phyloP scores from a whole-genome alignment of 2,888 invertebrate genomes.

The Caenorhabditis japonica region DNA sequence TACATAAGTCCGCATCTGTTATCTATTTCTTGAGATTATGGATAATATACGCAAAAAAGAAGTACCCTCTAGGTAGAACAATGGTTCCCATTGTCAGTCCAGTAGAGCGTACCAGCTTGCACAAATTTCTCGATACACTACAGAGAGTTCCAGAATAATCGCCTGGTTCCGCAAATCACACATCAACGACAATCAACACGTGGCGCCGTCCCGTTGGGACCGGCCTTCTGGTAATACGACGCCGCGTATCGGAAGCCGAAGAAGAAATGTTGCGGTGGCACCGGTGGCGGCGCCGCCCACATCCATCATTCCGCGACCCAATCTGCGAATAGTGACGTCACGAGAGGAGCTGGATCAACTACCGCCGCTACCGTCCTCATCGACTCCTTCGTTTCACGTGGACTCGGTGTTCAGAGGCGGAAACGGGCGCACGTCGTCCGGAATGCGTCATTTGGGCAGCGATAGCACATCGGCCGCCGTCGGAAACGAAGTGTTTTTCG shows the following conservation, averaged over 20 bases:
- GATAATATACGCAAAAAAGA: no score
- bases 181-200: constrained; percentile 40
- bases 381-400: constrained; percentile 18
- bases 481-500: neutral
- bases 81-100: no score
- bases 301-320: constrained; percentile 26
- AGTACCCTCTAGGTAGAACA: no score
- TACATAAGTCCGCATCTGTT: no score
- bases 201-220: constrained; percentile 19
- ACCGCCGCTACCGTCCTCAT: constrained; percentile 33
- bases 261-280: neutral
- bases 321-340: constrained; percentile 37
- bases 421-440: neutral
- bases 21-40: no score
- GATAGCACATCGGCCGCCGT: neutral
- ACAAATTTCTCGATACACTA: no score
- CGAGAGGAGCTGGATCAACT: constrained; percentile 28
- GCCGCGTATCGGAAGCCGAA: neutral
- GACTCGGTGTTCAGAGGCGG: constrained; percentile 1
- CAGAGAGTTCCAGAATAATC: constrained; percentile 37
- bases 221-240: neutral
- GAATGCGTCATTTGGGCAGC: constrained; percentile 6
- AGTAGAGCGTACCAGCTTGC: no score
- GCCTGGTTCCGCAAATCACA: constrained; percentile 34
- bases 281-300: neutral